Evolutionary conservation across 1,140 invertebrate genomes (phyloP).

Genomic region (Amphibalanus amphitrite): DNA sequence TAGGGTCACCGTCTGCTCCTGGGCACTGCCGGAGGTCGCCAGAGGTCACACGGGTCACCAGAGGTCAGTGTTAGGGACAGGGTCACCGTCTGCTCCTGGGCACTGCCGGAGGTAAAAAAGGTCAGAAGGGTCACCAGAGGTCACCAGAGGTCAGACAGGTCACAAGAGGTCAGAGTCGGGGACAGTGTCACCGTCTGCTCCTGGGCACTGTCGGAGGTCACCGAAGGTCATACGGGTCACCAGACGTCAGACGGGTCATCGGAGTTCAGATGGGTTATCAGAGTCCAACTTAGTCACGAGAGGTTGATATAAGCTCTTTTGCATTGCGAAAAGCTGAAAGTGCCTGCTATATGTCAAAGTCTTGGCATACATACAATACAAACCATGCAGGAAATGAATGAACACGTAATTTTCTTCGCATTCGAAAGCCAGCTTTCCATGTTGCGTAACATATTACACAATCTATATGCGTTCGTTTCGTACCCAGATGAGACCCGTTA

Average conservation of each 20-base stretch:
- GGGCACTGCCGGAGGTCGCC: constrained; percentile 43
- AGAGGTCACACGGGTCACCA: constrained; percentile 19
- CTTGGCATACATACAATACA: no score
- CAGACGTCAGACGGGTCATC: constrained; percentile 42
- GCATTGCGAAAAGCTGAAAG: no score
- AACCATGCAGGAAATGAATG: no score
- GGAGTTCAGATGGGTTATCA: constrained; percentile 42
- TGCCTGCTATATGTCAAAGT: no score
- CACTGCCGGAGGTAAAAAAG: constrained; percentile 37
- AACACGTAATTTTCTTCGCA: constrained; percentile 29
- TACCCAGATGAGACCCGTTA: no score
- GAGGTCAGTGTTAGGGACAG: constrained; percentile 35
- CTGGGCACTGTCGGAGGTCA: constrained; percentile 48
- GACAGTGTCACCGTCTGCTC: constrained; percentile 59
- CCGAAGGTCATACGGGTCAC: constrained; percentile 18
- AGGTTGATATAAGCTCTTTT: no score
- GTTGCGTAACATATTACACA: no score
- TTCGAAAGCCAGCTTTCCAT: no score
- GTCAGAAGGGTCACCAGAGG: constrained; percentile 19
- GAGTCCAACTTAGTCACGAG: constrained; percentile 43
- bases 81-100: constrained; percentile 55
- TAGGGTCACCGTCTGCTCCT: constrained; percentile 55
- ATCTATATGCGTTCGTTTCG: no score
- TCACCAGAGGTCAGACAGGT: constrained; percentile 42
- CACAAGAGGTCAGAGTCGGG: background rate